These are phyloP conservation scores for Galendromus occidentalis DNA, from an alignment of 1,140 invertebrate genomes.

Conservation along the genomic window DNA sequence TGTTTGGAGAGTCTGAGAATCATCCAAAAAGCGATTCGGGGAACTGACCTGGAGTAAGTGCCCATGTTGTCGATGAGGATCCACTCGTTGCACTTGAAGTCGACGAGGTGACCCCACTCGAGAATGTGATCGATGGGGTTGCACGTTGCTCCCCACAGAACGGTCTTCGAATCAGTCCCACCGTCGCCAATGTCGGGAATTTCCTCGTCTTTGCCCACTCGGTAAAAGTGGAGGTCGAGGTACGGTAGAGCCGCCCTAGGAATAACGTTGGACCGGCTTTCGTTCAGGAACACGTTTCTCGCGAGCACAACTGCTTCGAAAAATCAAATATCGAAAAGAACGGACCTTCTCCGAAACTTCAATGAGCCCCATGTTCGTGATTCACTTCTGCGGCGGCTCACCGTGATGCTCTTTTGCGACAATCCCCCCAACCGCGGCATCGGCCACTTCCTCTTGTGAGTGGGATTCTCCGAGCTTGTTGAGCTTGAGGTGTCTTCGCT, in stretches of 20 bases:
- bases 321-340: no score
- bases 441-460: neutral
- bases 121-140: neutral
- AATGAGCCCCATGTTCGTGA: no score
- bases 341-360: no score
- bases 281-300: conserved; percentile 6
- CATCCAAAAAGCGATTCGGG: no score
- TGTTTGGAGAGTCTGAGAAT: neutral
- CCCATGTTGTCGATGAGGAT: conserved; percentile 9
- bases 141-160: conserved; percentile 1
- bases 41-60: conserved; percentile 2
- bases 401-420: neutral
- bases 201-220: neutral
- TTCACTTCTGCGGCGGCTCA: neutral
- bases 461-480: neutral
- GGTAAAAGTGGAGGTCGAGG: neutral
- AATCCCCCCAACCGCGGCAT: neutral
- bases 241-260: neutral
- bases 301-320: neutral
- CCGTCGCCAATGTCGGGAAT: neutral
- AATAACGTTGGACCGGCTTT: neutral
- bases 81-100: neutral
- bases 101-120: neutral
- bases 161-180: neutral
- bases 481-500: neutral